Evolutionary conservation across 2,113 vertebrate species (phyloP).

Genomic region (Himantopus leucocephalus): DNA sequence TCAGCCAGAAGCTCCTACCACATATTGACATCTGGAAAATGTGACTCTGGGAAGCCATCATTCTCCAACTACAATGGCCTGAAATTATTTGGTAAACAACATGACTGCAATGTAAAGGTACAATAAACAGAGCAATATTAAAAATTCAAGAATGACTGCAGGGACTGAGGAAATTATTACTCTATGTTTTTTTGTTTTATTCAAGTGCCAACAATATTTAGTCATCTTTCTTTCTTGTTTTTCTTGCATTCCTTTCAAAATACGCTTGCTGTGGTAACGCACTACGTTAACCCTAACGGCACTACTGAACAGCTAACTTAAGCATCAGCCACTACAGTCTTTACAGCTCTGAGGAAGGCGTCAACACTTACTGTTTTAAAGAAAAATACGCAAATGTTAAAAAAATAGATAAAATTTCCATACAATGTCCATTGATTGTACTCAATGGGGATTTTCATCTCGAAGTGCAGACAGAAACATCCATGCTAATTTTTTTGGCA

Average conservation of each 20-base stretch:
- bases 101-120: conserved; percentile 22
- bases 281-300: neutral
- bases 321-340: neutral
- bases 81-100: conserved; percentile 63
- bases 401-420: neutral
- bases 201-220: conserved; percentile 45
- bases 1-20: conserved; percentile 31
- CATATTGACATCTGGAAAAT: conserved; percentile 26
- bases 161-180: conserved; percentile 34
- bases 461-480: neutral
- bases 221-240: conserved; percentile 29
- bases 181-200: conserved; percentile 17
- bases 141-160: conserved; percentile 56
- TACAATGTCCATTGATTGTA: neutral
- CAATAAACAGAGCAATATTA: conserved; percentile 58
- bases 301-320: neutral
- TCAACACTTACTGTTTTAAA: neutral
- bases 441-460: neutral
- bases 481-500: neutral
- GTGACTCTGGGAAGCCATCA: conserved; percentile 48
- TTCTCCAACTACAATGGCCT: conserved; percentile 23
- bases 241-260: neutral
- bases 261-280: neutral
- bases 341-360: neutral
- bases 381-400: neutral